Evolutionary conservation across 2,888 invertebrate genomes (phyloP), one percentile per base, ranked within the genome.

Genomic region (Hypomecis punctinalis): DNA sequence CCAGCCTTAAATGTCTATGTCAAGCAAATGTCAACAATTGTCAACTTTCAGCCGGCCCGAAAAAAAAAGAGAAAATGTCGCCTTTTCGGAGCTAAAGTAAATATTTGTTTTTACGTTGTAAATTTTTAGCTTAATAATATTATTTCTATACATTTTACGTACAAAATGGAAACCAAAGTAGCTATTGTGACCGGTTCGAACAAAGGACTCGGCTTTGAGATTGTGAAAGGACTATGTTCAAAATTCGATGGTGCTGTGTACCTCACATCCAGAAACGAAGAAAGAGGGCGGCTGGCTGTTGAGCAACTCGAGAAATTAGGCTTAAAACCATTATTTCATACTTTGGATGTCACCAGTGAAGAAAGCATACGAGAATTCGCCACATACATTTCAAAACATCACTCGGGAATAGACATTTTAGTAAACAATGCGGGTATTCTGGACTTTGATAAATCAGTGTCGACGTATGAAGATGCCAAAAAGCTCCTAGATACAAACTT

Each of bases 381-480:
- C 46, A 88, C 94, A 66, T 93, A 94, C 79, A 86, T 97, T 65
- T 86, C 94, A 73, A 86, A 90, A 63, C 94, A 93, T 64, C 93
- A 96, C 82, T 94, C 94, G 39, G 96, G 96, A 33, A 89, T 97
- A 63, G 96, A 97, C 86, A 87, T 97, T 68, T 90, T 97, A 55
- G 94, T 97, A 69, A 97, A 97, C 85, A 97, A 97, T 89, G 97
- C 97, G 75, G 96, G 95, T 36, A 95, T 96, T 74, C 94, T 96
- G 37, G 96, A 94, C 81, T 95, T 95, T 89, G 84, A 83, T 73
- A 91, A 91, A 64, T 93, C 95, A 3, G 95, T 95, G 68, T 94
- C 97, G 40, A 94, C 96, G 70, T 88, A 85, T 46, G 88, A 93
- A 74, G 97, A 97, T 88, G 96, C 97, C 5, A 94, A 95, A 81